phyloP scores from a whole-genome alignment of 2,113 vertebrate species.

The Isichthys henryi region DNA sequence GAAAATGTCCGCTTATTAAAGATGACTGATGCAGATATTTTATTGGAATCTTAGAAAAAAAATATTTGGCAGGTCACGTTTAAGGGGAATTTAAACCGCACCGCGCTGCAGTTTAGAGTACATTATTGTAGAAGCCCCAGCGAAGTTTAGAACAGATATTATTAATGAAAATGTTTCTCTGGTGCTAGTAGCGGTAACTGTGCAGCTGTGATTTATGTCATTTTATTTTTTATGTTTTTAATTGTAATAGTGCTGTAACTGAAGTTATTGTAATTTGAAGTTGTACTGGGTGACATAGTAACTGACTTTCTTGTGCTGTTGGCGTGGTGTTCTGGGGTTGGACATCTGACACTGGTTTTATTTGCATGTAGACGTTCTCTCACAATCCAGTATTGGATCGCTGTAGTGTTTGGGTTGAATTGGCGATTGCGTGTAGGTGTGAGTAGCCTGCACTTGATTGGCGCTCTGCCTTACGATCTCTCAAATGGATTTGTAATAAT shows the following conservation, averaged over 20 bases:
- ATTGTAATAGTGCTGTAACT: not conserved
- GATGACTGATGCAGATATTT: slow-evolving; percentile 9
- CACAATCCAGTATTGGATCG: not conserved
- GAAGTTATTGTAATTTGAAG: not conserved
- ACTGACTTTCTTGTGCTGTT: not conserved
- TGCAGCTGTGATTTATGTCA: not conserved
- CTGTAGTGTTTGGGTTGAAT: not conserved
- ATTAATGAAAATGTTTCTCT: not conserved
- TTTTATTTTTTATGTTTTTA: not conserved
- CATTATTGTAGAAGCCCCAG: not conserved
- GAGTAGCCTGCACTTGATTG: not conserved
- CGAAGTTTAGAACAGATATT: not conserved
- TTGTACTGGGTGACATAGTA: not conserved
- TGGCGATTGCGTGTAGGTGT: not conserved
- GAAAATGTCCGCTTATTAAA: slow-evolving; percentile 19
- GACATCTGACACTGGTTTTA: not conserved
- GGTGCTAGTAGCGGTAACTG: not conserved
- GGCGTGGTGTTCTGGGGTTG: too few relatives aligned
- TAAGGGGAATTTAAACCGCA: not conserved
- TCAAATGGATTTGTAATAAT: not conserved
- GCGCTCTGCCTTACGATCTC: not conserved
- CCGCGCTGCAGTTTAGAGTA: not conserved
- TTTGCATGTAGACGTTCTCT: not conserved
- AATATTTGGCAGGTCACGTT: not conserved
- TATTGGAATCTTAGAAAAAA: slow-evolving; percentile 2